phyloP scores from a whole-genome alignment of 92 coral and sea anemone genomes.

The Porites lobata region DNA sequence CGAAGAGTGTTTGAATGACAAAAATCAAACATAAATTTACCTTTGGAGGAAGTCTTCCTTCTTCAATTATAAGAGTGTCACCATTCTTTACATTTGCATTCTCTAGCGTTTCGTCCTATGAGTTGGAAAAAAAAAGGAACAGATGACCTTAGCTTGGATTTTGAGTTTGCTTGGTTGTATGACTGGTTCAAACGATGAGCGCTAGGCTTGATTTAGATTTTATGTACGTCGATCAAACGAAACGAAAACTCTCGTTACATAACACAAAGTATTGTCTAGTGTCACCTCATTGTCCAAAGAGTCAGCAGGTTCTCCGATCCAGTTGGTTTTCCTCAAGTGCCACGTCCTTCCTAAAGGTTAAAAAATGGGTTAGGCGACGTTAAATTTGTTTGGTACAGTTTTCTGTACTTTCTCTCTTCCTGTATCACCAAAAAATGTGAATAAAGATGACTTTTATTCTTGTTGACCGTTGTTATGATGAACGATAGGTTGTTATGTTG shows the following conservation, averaged over 20 bases:
- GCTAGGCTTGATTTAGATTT: too few relatives aligned
- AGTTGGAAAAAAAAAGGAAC: background rate
- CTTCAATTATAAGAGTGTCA: constrained; percentile 58
- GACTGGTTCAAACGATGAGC: background rate
- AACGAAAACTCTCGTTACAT: background rate
- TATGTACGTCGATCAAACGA: background rate
- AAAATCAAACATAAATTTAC: background rate
- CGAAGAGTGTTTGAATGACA: too few relatives aligned
- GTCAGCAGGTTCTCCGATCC: constrained; percentile 71
- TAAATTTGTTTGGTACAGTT: background rate
- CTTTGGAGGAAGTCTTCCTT: constrained; percentile 79
- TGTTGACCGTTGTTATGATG: too few relatives aligned
- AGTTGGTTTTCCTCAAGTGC: constrained; percentile 77
- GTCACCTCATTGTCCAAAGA: constrained; percentile 64
- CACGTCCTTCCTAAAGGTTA: constrained; percentile 31
- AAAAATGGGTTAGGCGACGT: background rate
- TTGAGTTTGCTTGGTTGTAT: background rate
- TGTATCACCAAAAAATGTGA: too few relatives aligned
- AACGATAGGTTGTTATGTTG: too few relatives aligned
- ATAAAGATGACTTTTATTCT: too few relatives aligned
- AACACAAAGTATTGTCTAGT: background rate
- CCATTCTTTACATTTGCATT: constrained; percentile 57
- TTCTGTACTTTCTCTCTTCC: too few relatives aligned
- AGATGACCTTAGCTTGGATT: background rate
- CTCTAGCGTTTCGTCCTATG: constrained; percentile 62